Evolutionary conservation across 2,113 vertebrate genomes (phyloP).

Genomic region (Nannospalax galili): DNA sequence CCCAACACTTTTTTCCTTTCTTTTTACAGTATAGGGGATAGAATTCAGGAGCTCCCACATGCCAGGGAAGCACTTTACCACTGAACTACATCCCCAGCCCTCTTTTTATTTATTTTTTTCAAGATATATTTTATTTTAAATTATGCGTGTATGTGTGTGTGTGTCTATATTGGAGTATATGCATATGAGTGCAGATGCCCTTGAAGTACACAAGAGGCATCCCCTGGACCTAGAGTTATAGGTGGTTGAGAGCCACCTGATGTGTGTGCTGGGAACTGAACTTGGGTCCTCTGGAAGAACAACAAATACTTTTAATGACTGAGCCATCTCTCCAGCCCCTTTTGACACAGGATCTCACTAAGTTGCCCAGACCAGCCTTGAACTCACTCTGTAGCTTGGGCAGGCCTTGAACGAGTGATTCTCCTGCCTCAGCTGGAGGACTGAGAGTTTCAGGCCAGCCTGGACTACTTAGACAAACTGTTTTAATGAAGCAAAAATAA

Average conservation of each 20-base stretch:
- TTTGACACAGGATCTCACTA: neutral
- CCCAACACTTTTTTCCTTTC: neutral
- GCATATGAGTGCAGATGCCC: no score
- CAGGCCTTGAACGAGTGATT: neutral
- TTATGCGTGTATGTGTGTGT: no score
- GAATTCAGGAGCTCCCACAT: neutral
- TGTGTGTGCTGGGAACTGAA: no score
- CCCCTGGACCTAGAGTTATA: no score
- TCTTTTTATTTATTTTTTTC: neutral
- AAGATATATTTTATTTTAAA: no score
- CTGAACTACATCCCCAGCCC: neutral
- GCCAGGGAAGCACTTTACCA: neutral
- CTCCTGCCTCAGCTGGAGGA: neutral
- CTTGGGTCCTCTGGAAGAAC: no score
- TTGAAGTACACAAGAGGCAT: no score
- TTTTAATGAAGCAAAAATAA: neutral
- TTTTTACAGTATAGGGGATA: neutral
- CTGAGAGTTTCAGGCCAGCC: neutral
- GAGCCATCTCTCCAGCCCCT: neutral
- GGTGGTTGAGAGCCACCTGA: no score
- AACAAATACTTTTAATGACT: no score
- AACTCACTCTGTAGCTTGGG: neutral
- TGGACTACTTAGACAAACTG: neutral
- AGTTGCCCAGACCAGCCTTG: neutral
- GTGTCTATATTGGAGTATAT: no score